phyloP scores from a whole-genome alignment of 1,140 invertebrate genomes.

The Lineus longissimus region DNA sequence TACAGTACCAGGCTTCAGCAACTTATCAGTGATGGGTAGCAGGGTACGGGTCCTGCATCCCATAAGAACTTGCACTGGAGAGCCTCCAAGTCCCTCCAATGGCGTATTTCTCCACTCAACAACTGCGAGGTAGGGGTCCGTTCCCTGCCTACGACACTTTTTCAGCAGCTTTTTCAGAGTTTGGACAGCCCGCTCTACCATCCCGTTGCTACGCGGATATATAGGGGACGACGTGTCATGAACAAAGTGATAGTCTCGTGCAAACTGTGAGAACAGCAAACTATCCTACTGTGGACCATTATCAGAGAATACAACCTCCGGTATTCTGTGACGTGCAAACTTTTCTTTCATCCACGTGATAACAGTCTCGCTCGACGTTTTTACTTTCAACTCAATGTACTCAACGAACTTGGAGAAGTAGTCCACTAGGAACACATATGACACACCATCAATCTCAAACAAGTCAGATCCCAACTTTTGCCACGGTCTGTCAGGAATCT shows the following conservation, averaged over 20 bases:
- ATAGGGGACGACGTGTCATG: constrained; percentile 46
- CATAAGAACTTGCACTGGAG: constrained; percentile 20
- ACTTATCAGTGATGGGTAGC: constrained; percentile 9
- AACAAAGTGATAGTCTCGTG: constrained; percentile 44
- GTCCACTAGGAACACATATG: too few species aligned
- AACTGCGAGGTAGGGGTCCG: constrained; percentile 21
- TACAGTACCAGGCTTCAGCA: constrained; percentile 1
- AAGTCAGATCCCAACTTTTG: constrained; percentile 42
- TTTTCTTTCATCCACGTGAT: constrained; percentile 8
- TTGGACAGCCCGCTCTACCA: constrained; percentile 24
- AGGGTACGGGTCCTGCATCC: constrained; percentile 14
- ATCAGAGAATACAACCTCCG: constrained; percentile 10
- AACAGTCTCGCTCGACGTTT: neutral
- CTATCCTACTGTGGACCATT: constrained; percentile 20
- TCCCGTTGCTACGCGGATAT: constrained; percentile 22
- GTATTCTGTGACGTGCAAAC: constrained; percentile 5
- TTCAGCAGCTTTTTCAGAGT: constrained; percentile 26
- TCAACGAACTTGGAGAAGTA: too few species aligned
- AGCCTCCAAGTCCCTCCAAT: constrained; percentile 7
- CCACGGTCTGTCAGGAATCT: constrained; percentile 38
- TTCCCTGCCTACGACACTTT: constrained; percentile 13
- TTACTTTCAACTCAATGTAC: too few species aligned
- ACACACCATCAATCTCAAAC: constrained; percentile 25
- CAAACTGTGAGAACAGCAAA: constrained; percentile 31
- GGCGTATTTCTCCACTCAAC: constrained; percentile 25